Evolutionary conservation across 2,888 invertebrate genomes (phyloP), one percentile per base, ranked within the genome.

Genomic region (Cremastobaeus sp.): DNA sequence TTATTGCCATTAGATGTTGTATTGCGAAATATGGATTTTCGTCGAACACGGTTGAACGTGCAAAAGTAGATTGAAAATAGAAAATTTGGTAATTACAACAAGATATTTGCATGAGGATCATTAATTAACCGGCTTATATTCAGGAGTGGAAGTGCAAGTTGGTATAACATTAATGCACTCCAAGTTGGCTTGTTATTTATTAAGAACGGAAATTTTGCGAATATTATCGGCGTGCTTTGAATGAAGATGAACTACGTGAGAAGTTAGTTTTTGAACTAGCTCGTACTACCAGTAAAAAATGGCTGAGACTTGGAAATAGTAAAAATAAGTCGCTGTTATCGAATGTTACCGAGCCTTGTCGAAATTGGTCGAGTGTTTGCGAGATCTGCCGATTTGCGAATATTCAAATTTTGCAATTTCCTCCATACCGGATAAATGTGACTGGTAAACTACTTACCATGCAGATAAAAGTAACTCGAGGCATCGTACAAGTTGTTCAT

Each of bases 401-500:
- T n/a, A n/a, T n/a, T n/a, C n/a, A n/a, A n/a, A n/a, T 32, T 15
- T 30, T 11, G 17, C 3, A 37, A 9, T 17, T 17, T 9, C 3
- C n/a, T 17, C 4, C 8, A 1, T 25, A 25, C 8, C 25, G 25
- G 4, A 5, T 25, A 25, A 25, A 8, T 25, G 8, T 5, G 21
- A 21, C 1, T 5, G 20, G 14, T 14, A 14, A 35, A 37, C n/a
- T n/a, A 34, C 92, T 91, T 89, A 95, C 95, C 94, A 90, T 93
- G 92, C 73, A 95, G 89, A 81, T 92, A 91, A 85, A 95, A 91
- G 89, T 93, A 92, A 86, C 94, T 93, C 84, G 92, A 92, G 80
- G 89, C 90, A 82, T 93, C 93, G 88, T 92, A 92, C 88, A 95
- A 90, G 88, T 94, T 94, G 86, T 92, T 92, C 88, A 93, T 90